phyloP scores from a whole-genome alignment of 2,797 vertebrate species.

The Intellagama lesueurii region DNA sequence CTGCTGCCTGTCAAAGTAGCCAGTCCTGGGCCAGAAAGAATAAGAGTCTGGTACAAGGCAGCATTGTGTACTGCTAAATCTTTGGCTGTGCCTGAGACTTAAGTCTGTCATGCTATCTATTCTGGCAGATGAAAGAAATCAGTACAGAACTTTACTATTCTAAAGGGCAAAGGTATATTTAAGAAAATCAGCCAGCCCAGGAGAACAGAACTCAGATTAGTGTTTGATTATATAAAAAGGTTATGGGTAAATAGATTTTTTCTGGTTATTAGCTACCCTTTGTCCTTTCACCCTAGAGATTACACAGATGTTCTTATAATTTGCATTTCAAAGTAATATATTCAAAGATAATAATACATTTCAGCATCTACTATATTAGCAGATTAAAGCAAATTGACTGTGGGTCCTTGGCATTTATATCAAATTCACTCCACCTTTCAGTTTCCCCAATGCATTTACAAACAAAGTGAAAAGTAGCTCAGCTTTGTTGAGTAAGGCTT shows the following conservation, averaged over 20 bases:
- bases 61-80: neutral
- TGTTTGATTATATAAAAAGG: slow-evolving; percentile 32
- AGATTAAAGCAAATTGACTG: slow-evolving; percentile 63
- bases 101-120: neutral
- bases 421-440: slow-evolving; percentile 36
- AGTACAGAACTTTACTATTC: neutral
- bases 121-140: neutral
- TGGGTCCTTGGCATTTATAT: slow-evolving; percentile 34
- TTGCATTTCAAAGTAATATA: slow-evolving; percentile 70
- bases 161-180: neutral
- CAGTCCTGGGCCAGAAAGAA: neutral
- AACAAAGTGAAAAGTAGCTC: slow-evolving; percentile 6
- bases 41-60: neutral
- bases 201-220: slow-evolving; percentile 26
- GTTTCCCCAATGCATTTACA: neutral
- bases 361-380: slow-evolving; percentile 29
- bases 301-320: slow-evolving; percentile 43
- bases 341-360: slow-evolving; percentile 61
- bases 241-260: slow-evolving; percentile 55
- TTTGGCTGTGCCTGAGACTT: neutral
- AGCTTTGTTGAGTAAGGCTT: neutral
- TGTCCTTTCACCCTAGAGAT: slow-evolving; percentile 64
- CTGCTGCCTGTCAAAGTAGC: neutral
- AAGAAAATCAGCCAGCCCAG: neutral
- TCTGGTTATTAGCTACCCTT: slow-evolving; percentile 50